Percentiles rank a stretch among this genome's conserved stretches.
These are phyloP conservation scores for Oscheius sp. DNA, from an alignment of 2,888 invertebrate genomes.

Conservation along the genomic window DNA sequence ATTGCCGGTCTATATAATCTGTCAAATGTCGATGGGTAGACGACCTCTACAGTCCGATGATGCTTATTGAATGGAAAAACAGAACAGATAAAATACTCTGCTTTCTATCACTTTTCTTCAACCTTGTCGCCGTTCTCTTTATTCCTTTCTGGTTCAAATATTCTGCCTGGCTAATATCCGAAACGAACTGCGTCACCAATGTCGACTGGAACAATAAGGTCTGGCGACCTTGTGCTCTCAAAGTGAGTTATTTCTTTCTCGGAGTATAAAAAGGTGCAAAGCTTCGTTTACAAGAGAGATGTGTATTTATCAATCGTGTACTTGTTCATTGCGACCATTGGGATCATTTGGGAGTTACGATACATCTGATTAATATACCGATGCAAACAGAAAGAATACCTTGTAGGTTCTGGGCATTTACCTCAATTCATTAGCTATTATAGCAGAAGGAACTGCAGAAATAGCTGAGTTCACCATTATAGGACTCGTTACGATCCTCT, in stretches of 20 bases:
- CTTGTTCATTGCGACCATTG: constrained; percentile 2
- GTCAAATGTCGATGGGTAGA: background rate
- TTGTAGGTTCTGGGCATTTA: background rate
- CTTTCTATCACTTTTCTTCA: too few relatives aligned
- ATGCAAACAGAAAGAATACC: constrained; percentile 7
- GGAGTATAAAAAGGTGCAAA: background rate
- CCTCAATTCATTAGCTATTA: background rate
- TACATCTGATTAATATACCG: constrained; percentile 1
- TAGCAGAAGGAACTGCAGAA: background rate
- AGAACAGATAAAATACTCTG: background rate
- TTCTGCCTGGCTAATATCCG: background rate
- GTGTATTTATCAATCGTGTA: background rate
- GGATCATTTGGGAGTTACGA: constrained; percentile 1
- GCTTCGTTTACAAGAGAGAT: constrained; percentile 8
- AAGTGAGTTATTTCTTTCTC: background rate
- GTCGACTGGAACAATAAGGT: constrained; percentile 2
- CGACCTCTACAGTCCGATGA: background rate
- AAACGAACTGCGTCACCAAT: constrained; percentile 15
- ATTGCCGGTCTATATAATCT: background rate
- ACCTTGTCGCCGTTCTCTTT: background rate
- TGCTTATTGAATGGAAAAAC: background rate
- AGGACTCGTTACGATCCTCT: too few relatives aligned
- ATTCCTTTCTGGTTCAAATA: background rate
- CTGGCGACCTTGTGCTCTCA: background rate
- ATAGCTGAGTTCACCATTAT: too few relatives aligned